Base-by-base conservation (phyloP, 2,113 vertebrate species). In the Hyla sarda region DNA sequence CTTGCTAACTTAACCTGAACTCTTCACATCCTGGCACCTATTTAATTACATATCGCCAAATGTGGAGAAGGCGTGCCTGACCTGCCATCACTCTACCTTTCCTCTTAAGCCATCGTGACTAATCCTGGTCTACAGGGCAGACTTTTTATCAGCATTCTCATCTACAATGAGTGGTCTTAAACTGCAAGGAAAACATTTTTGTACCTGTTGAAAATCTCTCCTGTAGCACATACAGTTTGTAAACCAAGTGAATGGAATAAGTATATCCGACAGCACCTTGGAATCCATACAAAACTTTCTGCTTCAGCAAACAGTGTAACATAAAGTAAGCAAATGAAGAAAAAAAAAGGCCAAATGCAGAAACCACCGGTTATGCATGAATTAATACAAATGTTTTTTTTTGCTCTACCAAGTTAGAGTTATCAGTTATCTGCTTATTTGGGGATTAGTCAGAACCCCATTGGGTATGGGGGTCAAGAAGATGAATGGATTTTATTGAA, bases 231-330 rank as follows among this genome's bases (percentile, higher is more conserved):
- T 48, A 14, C 47, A 50, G 47, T 82, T 32, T 69, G 45, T 50
- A 50, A 82, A 69, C 62, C 62, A 69, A 45, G 69, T 52, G 21
- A 82, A 82, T 69, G 62, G 10, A 50, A 65, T 37, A 25, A 60
- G 60, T 28, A 67, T 67, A 45, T 69, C 79, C 41, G 79, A 82
- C 77, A 62, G 56, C 58, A 81, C 78, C 37, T 65, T 81, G 78
- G 56, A 81, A 81, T 47, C 78, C 56, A 28, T 65, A 65, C 78
- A 81, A 17, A 62, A 81, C n/a, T 37, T 81, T 81, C 34, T 81
- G 78, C 78, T 81, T 81, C 78, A 81, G 37, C 34, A 81, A 58
- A 62, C 78, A 28, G 16, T 62, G 37, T 65, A 81, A 81, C 65
- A 37, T 81, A 81, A 41, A 41, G 78, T 65, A 81, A 81, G 78